A percentile compares a stretch with the other conserved stretches of the same genome.
These are phyloP conservation scores for Helicoverpa armigera DNA, from an alignment of 1,140 invertebrate genomes.

Conservation along the genomic window DNA sequence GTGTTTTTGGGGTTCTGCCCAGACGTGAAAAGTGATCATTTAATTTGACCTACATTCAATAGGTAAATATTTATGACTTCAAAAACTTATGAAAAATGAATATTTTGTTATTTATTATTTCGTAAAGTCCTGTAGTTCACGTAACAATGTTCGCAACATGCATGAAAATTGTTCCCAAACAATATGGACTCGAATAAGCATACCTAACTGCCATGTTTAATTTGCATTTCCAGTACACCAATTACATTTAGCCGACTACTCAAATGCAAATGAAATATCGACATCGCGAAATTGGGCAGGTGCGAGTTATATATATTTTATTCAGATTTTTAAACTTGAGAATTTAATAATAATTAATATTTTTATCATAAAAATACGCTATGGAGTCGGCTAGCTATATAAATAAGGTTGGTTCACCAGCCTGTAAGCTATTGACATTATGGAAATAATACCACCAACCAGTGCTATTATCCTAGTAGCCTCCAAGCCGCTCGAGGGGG, in stretches of 20 bases:
- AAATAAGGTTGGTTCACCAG: neutral
- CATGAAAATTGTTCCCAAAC: conserved; percentile 17
- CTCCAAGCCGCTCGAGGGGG: neutral
- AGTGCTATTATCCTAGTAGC: neutral
- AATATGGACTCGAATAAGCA: neutral
- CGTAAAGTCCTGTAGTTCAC: too few relatives aligned
- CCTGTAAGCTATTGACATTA: neutral
- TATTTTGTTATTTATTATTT: too few relatives aligned
- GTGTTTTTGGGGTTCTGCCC: too few relatives aligned
- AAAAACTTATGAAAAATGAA: too few relatives aligned
- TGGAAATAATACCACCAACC: conserved; percentile 5
- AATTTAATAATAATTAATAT: neutral
- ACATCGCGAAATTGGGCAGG: neutral
- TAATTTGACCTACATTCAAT: too few relatives aligned
- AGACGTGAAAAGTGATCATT: too few relatives aligned
- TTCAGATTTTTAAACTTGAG: neutral
- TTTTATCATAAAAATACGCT: neutral
- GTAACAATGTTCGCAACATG: neutral
- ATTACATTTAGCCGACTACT: conserved; percentile 26
- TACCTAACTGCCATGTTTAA: neutral
- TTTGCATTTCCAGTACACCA: conserved; percentile 34
- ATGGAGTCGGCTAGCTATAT: neutral
- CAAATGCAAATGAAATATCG: conserved; percentile 24
- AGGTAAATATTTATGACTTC: too few relatives aligned
- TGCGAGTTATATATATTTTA: neutral